A percentile compares a stretch with the other conserved stretches of the same genome.
Conservation (phyloP, 2,797 vertebrate genomes). For the Scolopax bukidnonensis region DNA sequence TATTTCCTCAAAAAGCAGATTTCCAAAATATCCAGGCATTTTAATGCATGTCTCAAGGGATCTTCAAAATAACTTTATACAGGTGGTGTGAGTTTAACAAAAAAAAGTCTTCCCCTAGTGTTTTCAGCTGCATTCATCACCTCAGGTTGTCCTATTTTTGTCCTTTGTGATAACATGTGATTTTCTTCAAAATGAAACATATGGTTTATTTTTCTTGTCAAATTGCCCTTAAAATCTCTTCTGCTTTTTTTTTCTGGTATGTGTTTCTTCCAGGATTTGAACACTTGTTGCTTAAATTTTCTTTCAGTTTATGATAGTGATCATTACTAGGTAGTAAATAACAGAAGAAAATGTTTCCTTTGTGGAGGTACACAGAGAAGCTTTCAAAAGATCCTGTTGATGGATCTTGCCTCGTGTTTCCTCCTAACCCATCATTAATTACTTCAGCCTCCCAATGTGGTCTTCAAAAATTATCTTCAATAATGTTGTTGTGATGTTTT, state of each 20-base stretch:
- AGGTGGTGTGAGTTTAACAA: background rate
- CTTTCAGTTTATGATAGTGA: background rate
- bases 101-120: background rate
- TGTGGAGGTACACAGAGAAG: background rate
- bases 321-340: background rate
- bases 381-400: background rate
- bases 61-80: background rate
- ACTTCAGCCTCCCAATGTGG: background rate
- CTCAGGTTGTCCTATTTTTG: background rate
- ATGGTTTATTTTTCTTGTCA: background rate
- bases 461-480: background rate
- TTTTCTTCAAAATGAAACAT: slow-evolving; percentile 2
- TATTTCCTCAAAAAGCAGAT: background rate
- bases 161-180: background rate
- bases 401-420: background rate
- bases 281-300: background rate
- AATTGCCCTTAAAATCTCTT: background rate
- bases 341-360: background rate
- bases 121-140: background rate
- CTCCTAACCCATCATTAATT: background rate
- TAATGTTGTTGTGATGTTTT: background rate
- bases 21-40: background rate
- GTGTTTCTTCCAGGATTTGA: background rate
- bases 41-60: background rate
- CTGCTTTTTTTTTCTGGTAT: background rate